These are phyloP conservation scores for Axea sp. DNA, from an alignment of 2,888 invertebrate genomes.

Conservation along the genomic window DNA sequence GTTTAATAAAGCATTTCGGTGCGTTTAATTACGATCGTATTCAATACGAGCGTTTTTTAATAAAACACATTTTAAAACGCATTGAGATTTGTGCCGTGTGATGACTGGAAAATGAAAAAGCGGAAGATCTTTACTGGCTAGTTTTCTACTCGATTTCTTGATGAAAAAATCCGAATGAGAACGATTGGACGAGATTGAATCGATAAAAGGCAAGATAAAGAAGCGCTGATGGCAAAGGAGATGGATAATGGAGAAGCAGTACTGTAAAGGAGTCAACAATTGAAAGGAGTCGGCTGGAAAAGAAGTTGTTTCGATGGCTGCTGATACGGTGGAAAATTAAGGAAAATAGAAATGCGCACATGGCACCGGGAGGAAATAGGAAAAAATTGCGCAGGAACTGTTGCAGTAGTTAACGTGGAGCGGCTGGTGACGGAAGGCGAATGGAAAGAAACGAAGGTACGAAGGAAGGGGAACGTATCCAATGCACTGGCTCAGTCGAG, in stretches of 20 bases:
- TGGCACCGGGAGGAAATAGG: conserved; percentile 34
- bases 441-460: conserved; percentile 42
- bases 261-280: conserved; percentile 54
- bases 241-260: conserved; percentile 43
- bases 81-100: conserved; percentile 39
- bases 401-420: conserved; percentile 25
- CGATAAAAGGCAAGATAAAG: conserved; percentile 54
- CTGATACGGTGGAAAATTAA: conserved; percentile 34
- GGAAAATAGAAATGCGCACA: conserved; percentile 35
- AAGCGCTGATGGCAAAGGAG: conserved; percentile 25
- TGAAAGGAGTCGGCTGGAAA: conserved; percentile 13
- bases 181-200: conserved; percentile 74
- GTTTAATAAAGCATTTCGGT: no score
- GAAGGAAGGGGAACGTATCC: conserved; percentile 61
- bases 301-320: conserved; percentile 28
- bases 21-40: no score
- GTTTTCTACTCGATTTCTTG: conserved; percentile 76
- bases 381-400: conserved; percentile 45
- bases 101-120: conserved; percentile 52
- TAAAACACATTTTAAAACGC: conserved; percentile 27
- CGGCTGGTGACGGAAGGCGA: conserved; percentile 10
- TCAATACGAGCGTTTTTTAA: neutral
- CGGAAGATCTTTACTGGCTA: conserved; percentile 71
- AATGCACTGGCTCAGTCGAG: conserved; percentile 70
- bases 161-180: conserved; percentile 67